Evolutionary conservation across 2,797 vertebrate genomes (phyloP), one percentile per base, ranked within the genome.

Genomic region (Hypotaenidia philippensis): DNA sequence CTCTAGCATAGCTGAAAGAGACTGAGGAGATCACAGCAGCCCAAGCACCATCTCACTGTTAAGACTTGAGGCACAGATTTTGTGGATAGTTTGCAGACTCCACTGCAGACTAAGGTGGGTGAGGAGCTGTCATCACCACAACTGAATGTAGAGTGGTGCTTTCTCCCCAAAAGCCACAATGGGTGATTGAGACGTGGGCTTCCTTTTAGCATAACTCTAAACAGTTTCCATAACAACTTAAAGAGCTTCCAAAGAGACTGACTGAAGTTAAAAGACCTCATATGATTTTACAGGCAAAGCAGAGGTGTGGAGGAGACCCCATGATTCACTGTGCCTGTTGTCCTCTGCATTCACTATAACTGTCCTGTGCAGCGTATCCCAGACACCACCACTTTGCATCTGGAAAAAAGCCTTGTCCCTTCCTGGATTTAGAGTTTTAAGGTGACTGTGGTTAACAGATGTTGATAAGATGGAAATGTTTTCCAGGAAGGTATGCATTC

Each of bases 401-500:
- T 38, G 32, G 26, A 55, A 61, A 81, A 90, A 68, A 41, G 6
- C 27, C 8, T 8, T 27, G 13, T 36, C 31, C 49, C 36, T 81
- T 83, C n/a, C 70, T 56, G 78, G 34, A 41, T 20, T 56, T 38
- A 66, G 74, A 36, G 25, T 25, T 65, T 55, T 63, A 49, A 71
- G 29, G 71, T 66, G 47, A 19, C 76, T 47, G 57, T 5, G 4
- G 20, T 20, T 52, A 68, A 20, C 3, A 69, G 69, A 89, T 6
- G 18, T 55, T 63, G 60, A 11, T 25, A 38, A 66, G 53, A 80
- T 3, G 31, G 56, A 69, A 95, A 65, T 27, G 7, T 31, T 71
- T 80, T 56, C 11, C 7, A 59, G 69, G 65, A 93, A 95, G 83
- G 38, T 65, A 94, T 77, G 61, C 52, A 31, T 88, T 93, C 74